Conservation (phyloP, 1,140 invertebrate species). For the Adelges cooleyi region DNA sequence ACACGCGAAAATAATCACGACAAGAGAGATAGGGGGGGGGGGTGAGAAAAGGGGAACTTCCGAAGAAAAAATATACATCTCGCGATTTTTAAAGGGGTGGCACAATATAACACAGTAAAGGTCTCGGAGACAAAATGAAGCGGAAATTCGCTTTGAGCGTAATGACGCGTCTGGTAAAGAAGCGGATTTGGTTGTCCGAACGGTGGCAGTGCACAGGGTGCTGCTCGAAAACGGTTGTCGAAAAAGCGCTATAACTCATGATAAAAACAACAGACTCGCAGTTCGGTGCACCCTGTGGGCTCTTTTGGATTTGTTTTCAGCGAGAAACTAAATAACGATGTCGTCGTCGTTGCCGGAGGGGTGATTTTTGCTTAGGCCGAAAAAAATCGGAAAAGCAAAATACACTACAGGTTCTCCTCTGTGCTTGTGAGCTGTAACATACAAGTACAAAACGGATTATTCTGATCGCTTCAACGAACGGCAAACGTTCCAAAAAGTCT, state of each 20-base stretch:
- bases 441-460: neutral
- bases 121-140: constrained; percentile 22
- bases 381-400: neutral
- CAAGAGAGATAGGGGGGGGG: neutral
- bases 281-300: neutral
- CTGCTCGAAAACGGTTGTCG: neutral
- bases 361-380: constrained; percentile 1
- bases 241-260: neutral
- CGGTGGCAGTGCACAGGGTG: neutral
- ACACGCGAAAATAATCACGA: constrained; percentile 5
- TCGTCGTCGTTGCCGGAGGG: neutral
- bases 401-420: no score
- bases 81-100: neutral
- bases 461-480: neutral
- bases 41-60: neutral
- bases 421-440: neutral
- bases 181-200: constrained; percentile 14
- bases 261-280: neutral
- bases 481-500: neutral
- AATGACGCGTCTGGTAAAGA: constrained; percentile 6
- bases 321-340: neutral
- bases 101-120: neutral
- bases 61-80: constrained; percentile 5
- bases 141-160: constrained; percentile 25
- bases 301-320: neutral